These are phyloP conservation scores for Chiloscyllium plagiosum DNA, from an alignment of 2,113 vertebrate genomes.

Conservation along the genomic window DNA sequence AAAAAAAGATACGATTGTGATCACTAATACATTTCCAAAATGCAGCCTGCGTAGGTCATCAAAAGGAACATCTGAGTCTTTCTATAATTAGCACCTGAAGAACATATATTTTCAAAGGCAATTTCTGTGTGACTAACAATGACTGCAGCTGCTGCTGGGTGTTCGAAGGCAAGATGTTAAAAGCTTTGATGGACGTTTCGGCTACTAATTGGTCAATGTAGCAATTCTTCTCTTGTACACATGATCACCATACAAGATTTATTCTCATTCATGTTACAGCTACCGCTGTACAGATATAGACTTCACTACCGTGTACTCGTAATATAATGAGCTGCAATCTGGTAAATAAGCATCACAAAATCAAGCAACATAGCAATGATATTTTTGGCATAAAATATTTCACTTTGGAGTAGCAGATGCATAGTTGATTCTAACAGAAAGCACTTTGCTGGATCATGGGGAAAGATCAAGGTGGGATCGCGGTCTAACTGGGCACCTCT, in stretches of 20 bases:
- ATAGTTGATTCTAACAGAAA: neutral
- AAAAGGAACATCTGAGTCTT: constrained; percentile 19
- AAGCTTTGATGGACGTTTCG: constrained; percentile 24
- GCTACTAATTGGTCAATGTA: constrained; percentile 34
- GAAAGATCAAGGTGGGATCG: neutral
- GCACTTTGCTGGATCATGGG: neutral
- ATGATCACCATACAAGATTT: neutral
- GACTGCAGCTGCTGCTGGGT: constrained; percentile 30
- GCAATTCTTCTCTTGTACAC: neutral
- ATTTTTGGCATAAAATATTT: neutral
- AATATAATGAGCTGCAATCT: neutral
- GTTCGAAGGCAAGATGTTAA: constrained; percentile 21
- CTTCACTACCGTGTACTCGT: neutral
- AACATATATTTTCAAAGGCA: constrained; percentile 31
- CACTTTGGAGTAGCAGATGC: neutral
- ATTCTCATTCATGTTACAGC: constrained; percentile 10
- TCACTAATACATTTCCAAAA: constrained; percentile 26
- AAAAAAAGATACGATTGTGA: constrained; percentile 1
- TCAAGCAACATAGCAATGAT: neutral
- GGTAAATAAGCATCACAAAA: too few species aligned
- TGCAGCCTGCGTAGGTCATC: constrained; percentile 26
- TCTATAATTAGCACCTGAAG: constrained; percentile 33
- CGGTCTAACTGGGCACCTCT: neutral
- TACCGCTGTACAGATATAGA: neutral
- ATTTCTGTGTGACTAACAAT: constrained; percentile 25